These are phyloP conservation scores for Pitangus sulphuratus DNA, from an alignment of 2,797 vertebrate genomes.

Conservation along the genomic window DNA sequence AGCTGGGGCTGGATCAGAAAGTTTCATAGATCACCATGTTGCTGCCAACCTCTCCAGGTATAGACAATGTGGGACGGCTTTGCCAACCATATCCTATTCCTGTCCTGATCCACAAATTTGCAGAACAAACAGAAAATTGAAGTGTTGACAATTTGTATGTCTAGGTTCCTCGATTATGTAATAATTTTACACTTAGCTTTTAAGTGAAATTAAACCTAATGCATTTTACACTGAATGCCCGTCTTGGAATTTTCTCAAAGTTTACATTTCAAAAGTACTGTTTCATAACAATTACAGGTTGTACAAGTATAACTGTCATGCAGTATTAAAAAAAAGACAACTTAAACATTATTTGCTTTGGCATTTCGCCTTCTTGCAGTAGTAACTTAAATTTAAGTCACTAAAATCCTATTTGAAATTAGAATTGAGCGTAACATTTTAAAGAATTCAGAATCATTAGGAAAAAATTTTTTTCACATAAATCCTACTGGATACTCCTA, in stretches of 20 bases:
- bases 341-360: neutral
- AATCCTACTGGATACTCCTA: neutral
- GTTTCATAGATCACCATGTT: accelerated
- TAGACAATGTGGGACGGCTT: accelerated
- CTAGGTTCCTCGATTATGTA: neutral
- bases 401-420: neutral
- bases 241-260: neutral
- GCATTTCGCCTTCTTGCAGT: neutral
- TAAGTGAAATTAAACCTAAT: neutral
- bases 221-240: neutral
- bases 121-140: neutral
- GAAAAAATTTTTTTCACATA: neutral
- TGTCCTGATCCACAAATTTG: neutral
- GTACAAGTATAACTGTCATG: neutral
- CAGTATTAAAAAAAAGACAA: neutral
- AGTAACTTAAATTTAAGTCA: neutral
- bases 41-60: neutral
- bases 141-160: neutral
- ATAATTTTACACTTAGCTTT: neutral
- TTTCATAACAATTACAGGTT: neutral
- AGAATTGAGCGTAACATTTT: neutral
- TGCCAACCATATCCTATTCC: neutral
- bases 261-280: neutral
- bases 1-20: accelerated
- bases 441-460: neutral